These are phyloP conservation scores for Mus spicilegus DNA, from an alignment of 2,113 vertebrate genomes.

Conservation along the genomic window DNA sequence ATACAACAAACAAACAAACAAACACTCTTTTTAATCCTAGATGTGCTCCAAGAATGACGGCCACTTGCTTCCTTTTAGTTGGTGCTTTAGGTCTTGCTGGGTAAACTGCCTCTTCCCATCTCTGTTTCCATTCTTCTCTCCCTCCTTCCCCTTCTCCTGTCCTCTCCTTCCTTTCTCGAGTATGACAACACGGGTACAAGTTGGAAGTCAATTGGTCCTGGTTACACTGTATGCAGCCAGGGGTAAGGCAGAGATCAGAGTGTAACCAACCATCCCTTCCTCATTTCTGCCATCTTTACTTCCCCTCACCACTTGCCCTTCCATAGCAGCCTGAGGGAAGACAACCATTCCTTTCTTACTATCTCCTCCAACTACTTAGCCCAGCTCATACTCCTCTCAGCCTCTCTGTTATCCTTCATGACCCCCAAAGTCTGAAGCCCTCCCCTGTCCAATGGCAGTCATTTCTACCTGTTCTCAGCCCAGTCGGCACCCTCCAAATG, in stretches of 20 bases:
- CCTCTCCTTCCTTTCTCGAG: not conserved
- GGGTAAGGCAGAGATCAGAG: not conserved
- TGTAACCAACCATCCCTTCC: not conserved
- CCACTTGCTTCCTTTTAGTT: not conserved
- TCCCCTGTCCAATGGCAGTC: not conserved
- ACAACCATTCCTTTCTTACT: not conserved
- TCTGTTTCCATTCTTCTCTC: no score
- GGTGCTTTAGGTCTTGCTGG: conserved; percentile 12
- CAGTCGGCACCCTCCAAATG: not conserved
- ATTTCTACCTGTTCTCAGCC: not conserved
- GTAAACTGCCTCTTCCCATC: not conserved
- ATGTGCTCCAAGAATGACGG: not conserved
- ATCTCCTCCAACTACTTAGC: not conserved
- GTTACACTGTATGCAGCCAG: not conserved
- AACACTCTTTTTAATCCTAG: not conserved
- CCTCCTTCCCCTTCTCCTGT: not conserved
- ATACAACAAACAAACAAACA: not conserved
- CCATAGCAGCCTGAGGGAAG: not conserved
- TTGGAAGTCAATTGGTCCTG: no score
- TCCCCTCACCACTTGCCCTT: not conserved
- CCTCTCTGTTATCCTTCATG: not conserved
- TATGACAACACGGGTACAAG: no score
- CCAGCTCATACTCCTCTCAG: not conserved
- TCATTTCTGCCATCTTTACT: not conserved
- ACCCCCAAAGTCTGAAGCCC: not conserved